Percentiles rank a stretch among this genome's conserved stretches.
Conservation (phyloP, 2,113 vertebrate species). For the Phrynocephalus versicolor region DNA sequence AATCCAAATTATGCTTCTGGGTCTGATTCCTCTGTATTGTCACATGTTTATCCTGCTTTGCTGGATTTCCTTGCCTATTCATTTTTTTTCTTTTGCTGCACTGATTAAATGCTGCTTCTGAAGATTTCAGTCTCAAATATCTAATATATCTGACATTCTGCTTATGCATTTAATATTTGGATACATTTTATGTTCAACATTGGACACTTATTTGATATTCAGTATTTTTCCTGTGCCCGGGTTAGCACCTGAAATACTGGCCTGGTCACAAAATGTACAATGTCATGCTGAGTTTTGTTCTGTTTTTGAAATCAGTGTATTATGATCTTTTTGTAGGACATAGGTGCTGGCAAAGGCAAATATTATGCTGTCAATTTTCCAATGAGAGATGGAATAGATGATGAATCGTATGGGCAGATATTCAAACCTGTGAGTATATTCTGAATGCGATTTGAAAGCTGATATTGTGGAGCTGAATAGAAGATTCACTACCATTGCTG, state of each 20-base stretch:
- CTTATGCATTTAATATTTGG: not conserved
- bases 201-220: not conserved
- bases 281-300: constrained; percentile 5
- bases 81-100: not conserved
- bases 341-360: constrained; percentile 91
- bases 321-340: constrained; percentile 77
- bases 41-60: constrained; percentile 2
- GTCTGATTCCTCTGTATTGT: constrained; percentile 16
- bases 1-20: constrained; percentile 7
- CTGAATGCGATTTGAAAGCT: not conserved
- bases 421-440: constrained; percentile 82
- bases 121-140: not conserved
- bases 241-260: not conserved
- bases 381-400: constrained; percentile 87
- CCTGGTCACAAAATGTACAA: not conserved
- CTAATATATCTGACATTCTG: not conserved
- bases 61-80: not conserved
- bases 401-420: constrained; percentile 85
- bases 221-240: not conserved
- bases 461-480: not conserved
- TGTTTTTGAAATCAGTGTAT: not conserved
- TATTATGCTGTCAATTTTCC: constrained; percentile 87
- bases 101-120: not conserved
- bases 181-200: not conserved
- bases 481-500: constrained; percentile 22